Conservation (phyloP, 2,888 invertebrate species). For the Sicus ferrugineus region DNA sequence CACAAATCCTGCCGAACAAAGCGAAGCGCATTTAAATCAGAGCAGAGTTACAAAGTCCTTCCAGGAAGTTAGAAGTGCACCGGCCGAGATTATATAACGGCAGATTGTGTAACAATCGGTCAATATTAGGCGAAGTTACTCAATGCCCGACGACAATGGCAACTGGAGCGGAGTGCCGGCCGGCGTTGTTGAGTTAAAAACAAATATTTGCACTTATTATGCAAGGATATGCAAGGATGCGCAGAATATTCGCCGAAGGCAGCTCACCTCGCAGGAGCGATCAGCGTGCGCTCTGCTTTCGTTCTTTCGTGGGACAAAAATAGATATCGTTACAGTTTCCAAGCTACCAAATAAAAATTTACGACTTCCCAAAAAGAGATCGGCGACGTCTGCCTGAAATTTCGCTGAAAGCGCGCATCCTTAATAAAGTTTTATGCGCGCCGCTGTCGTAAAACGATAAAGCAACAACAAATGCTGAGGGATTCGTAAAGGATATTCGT, state of each 20-base stretch:
- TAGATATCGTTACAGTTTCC: conserved; percentile 47
- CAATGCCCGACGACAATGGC: conserved; percentile 29
- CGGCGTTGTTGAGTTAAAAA: conserved; percentile 18
- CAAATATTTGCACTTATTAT: conserved; percentile 34
- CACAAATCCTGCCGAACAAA: too few species aligned
- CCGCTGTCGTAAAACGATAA: conserved; percentile 51
- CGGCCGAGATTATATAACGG: conserved; percentile 29
- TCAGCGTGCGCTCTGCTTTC: neutral
- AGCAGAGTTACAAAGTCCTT: neutral
- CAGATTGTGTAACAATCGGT: conserved; percentile 38
- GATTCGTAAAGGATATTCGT: conserved; percentile 38
- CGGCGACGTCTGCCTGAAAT: conserved; percentile 2
- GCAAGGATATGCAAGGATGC: conserved; percentile 10
- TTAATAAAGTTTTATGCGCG: conserved; percentile 51
- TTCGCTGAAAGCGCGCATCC: conserved; percentile 31
- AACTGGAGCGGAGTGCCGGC: conserved; percentile 36
- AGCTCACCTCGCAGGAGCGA: neutral
- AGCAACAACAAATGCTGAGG: conserved; percentile 50
- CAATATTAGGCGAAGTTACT: neutral
- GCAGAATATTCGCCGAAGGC: neutral
- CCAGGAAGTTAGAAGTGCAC: neutral
- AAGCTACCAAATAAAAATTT: conserved; percentile 53
- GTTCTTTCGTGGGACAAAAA: neutral
- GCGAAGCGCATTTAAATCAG: too few species aligned
- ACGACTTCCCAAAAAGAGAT: conserved; percentile 13